Evolutionary conservation across 2,888 invertebrate genomes (phyloP).

Genomic region (Ptilodon capucinus): DNA sequence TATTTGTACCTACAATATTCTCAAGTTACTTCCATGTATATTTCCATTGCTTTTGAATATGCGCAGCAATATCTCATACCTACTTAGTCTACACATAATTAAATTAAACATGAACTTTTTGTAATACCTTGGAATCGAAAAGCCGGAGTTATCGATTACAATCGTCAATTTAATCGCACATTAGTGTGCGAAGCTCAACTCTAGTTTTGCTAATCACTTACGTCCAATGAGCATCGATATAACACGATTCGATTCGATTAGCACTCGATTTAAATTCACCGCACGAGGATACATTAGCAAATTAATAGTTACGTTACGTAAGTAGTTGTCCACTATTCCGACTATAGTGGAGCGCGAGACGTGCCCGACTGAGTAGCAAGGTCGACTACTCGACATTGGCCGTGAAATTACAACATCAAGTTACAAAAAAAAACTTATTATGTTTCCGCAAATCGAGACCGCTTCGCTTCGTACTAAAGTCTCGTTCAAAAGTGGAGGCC

Average conservation of each 20-base stretch:
- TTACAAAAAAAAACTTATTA: slow-evolving; percentile 62
- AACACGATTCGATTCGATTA: slow-evolving; percentile 41
- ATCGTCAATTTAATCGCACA: slow-evolving; percentile 6
- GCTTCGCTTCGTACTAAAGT: slow-evolving; percentile 37
- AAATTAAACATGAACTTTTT: too few relatives aligned
- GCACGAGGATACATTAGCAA: slow-evolving; percentile 56
- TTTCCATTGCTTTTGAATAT: too few relatives aligned
- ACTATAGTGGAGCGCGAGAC: slow-evolving; percentile 53
- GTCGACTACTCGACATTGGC: slow-evolving; percentile 77
- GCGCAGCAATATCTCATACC: too few relatives aligned
- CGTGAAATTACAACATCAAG: slow-evolving; percentile 69
- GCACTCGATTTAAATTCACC: slow-evolving; percentile 48
- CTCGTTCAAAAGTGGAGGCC: slow-evolving; percentile 43
- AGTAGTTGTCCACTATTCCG: slow-evolving; percentile 61
- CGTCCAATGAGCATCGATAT: slow-evolving; percentile 32
- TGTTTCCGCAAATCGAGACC: slow-evolving; percentile 75
- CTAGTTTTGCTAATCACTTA: slow-evolving; percentile 37
- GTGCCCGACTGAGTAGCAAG: slow-evolving; percentile 70
- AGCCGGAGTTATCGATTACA: too few relatives aligned
- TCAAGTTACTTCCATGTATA: too few relatives aligned
- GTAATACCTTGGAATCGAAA: too few relatives aligned
- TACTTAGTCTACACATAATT: too few relatives aligned
- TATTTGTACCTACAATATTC: not conserved
- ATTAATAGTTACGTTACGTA: slow-evolving; percentile 68
- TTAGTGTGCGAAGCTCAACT: slow-evolving; percentile 29